These are phyloP conservation scores for Drosophila subsilvestris DNA, from an alignment of 2,888 invertebrate species.

Conservation along the genomic window DNA sequence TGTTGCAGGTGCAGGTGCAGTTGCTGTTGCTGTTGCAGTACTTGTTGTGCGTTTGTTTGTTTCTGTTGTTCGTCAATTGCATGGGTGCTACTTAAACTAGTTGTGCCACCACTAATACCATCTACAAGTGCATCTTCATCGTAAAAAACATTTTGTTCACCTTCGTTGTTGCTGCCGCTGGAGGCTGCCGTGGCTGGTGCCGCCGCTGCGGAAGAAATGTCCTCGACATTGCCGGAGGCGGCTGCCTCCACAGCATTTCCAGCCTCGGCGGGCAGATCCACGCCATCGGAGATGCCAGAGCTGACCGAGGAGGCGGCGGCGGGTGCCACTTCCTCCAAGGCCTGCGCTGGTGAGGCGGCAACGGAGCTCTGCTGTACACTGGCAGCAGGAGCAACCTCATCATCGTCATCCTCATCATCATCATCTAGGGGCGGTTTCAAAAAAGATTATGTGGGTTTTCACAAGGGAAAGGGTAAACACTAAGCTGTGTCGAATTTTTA, in stretches of 20 bases:
- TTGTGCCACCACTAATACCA: slow-evolving; percentile 79
- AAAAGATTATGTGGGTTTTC: neutral
- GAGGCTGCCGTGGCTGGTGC: slow-evolving; percentile 48
- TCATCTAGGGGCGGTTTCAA: slow-evolving; percentile 84
- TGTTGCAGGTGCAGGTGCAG: slow-evolving; percentile 46
- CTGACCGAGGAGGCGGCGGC: slow-evolving; percentile 60
- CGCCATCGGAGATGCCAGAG: slow-evolving; percentile 79
- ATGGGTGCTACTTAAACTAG: slow-evolving; percentile 79
- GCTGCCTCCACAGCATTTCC: slow-evolving; percentile 67
- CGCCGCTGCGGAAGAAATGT: slow-evolving; percentile 48
- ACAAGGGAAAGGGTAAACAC: too few relatives aligned
- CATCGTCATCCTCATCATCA: slow-evolving; percentile 87
- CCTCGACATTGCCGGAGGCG: slow-evolving; percentile 72
- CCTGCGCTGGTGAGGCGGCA: slow-evolving; percentile 84
- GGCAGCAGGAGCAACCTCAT: slow-evolving; percentile 85
- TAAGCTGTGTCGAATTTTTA: too few relatives aligned
- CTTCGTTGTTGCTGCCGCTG: slow-evolving; percentile 82
- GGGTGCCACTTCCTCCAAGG: slow-evolving; percentile 67
- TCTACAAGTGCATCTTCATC: slow-evolving; percentile 84
- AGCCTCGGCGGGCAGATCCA: slow-evolving; percentile 78
- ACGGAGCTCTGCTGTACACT: slow-evolving; percentile 83
- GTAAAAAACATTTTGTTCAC: slow-evolving; percentile 84
- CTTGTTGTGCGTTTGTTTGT: slow-evolving; percentile 59
- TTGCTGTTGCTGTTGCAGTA: slow-evolving; percentile 47
- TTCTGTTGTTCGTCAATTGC: slow-evolving; percentile 72